Evolutionary conservation across 2,797 vertebrate species (phyloP), one percentile per base, ranked within the genome.

Genomic region (Aselliscus stoliczkanus): DNA sequence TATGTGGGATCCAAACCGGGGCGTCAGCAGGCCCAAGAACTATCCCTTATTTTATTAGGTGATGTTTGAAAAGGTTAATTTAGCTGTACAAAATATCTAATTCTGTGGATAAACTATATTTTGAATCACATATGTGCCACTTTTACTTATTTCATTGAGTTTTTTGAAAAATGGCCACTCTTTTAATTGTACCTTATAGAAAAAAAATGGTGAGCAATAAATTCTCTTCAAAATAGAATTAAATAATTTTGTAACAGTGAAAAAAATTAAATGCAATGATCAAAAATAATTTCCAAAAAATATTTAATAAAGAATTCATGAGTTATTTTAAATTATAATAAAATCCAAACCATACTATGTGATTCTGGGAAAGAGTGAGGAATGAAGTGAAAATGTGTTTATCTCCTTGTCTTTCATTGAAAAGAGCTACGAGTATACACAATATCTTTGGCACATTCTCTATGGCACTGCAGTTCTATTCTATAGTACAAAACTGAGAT

Each of bases 1-100:
- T n/a, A n/a, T n/a, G n/a, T n/a, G n/a, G n/a, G n/a, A n/a, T n/a
- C n/a, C n/a, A n/a, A n/a, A n/a, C n/a, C n/a, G n/a, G n/a, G n/a
- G n/a, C n/a, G n/a, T n/a, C n/a, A n/a, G n/a, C n/a, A n/a, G n/a
- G n/a, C n/a, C n/a, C n/a, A n/a, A n/a, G n/a, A n/a, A n/a, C n/a
- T n/a, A n/a, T n/a, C n/a, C 11, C 25, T 56, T 92, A 39, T 82
- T 92, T 95, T 34, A n/a, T 95, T 94, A 82, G 77, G 56, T 88
- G 25, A 52, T 93, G 15, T 39, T 81, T 91, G 27, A 82, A 90
- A 91, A 62, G 82, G 31, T 65, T 60, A 81, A 58, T 76, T 29
- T 77, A 82, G 5, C 34, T 64, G 20, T 42, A 0, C 20, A 91
- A 77, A 79, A 69, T 67, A 87, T 37, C 5, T 87, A 86, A n/a